Conservation (phyloP, 2,113 vertebrate species). For the Anoura caudifer region DNA sequence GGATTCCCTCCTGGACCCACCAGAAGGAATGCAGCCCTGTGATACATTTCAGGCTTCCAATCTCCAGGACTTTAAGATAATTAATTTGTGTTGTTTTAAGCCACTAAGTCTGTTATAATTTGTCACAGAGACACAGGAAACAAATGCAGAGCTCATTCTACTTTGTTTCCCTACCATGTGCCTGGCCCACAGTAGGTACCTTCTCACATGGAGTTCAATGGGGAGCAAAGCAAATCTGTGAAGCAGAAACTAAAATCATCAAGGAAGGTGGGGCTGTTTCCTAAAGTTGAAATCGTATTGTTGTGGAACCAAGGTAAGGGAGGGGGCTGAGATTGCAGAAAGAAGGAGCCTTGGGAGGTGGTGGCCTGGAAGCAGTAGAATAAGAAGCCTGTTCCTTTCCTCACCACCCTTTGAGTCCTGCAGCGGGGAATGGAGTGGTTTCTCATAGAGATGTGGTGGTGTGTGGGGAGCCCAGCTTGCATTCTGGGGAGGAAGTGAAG, state of each 20-base stretch:
- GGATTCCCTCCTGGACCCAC: neutral
- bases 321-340: neutral
- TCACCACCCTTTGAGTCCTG: neutral
- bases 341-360: neutral
- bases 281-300: neutral
- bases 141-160: neutral
- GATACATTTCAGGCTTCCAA: neutral
- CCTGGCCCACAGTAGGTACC: neutral
- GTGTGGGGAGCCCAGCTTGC: neutral
- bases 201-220: neutral
- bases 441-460: neutral
- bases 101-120: neutral
- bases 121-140: neutral
- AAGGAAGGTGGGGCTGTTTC: neutral
- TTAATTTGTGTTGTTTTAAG: neutral
- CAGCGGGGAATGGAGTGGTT: rapidly evolving
- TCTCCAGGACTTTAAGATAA: neutral
- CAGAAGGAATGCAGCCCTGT: neutral
- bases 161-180: neutral
- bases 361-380: neutral
- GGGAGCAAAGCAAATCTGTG: neutral
- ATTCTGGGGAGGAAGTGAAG: neutral
- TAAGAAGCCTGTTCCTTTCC: neutral
- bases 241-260: neutral
- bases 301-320: neutral